Conservation (phyloP, 2,888 invertebrate species). For the Rugalucina vietnamica region DNA sequence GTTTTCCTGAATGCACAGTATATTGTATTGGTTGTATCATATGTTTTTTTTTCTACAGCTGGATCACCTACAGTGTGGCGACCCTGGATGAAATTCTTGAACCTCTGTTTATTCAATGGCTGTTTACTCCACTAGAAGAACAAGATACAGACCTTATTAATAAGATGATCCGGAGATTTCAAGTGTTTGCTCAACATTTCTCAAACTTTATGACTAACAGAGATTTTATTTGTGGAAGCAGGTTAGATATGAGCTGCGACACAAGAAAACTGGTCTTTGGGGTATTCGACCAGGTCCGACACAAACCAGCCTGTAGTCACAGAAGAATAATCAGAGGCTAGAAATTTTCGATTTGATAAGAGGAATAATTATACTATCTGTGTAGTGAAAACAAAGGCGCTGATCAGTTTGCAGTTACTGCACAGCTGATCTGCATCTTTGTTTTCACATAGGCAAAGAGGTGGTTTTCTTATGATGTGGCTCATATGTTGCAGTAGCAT, state of each 20-base stretch:
- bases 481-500: too few species aligned
- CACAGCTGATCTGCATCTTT: too few species aligned
- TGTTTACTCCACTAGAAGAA: slow-evolving; percentile 54
- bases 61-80: slow-evolving; percentile 67
- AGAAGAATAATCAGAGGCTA: too few species aligned
- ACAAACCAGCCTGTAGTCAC: too few species aligned
- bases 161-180: slow-evolving; percentile 63
- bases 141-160: slow-evolving; percentile 65
- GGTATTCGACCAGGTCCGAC: too few species aligned
- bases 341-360: too few species aligned
- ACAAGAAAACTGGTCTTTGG: too few species aligned
- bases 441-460: too few species aligned
- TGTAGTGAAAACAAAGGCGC: too few species aligned
- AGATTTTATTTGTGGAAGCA: slow-evolving; percentile 72
- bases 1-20: neutral
- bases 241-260: slow-evolving; percentile 49
- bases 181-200: slow-evolving; percentile 66
- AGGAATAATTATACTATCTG: too few species aligned
- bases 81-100: slow-evolving; percentile 74
- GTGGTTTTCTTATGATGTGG: too few species aligned
- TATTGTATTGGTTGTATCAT: neutral
- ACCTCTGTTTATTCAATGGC: slow-evolving; percentile 66
- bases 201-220: slow-evolving; percentile 50
- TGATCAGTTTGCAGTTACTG: too few species aligned
- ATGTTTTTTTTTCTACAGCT: slow-evolving; percentile 58